Base-by-base conservation (phyloP, 2,888 invertebrate species). In the Amiota communis region DNA sequence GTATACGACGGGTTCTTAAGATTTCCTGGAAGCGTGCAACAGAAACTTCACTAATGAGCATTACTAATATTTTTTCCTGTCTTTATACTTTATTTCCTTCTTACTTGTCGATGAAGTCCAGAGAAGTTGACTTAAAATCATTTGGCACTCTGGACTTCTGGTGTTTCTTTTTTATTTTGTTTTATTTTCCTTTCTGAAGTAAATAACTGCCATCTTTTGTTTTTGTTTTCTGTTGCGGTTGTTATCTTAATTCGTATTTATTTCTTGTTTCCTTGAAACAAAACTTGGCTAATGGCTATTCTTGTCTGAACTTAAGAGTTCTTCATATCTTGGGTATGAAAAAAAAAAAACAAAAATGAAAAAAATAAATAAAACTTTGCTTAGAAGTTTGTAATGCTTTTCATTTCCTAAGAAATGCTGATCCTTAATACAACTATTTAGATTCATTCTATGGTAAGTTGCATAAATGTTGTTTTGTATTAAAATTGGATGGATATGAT, bases 221-320 rank as follows among this genome's bases (percentile, higher is more conserved):
- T 47, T 46, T 47, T 64, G 12, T 13, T 64, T 47, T 47, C 9
- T 47, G 15, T 64, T 47, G 59, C 53, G 36, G 36, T 36, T 36
- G 36, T 36, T 36, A 23, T 9, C 63, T 63, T 63, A 63, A 48
- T 68, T 51, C 53, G 20, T 53, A 53, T 68, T 23, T 68, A n/a
- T 15, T 23, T 36, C 36, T 36, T 36, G n/a, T 53, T 68, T 68
- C 53, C 23, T 68, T 68, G 20, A 48, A 68, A 68, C 51, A 68
- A 63, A 68, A 46, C 47, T 48, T 68, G 67, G 51, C 67, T 68
- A 51, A 68, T 51, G 51, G 67, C 67, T 53, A 36, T 36, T 36
- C 36, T 36, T 36, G 36, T 36, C 36, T 36, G 36, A 36, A 36
- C 36, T 36, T 36, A 36, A 36, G 36, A 36, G 36, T 36, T 36